Evolutionary conservation across 2,888 invertebrate species (phyloP).

Genomic region (Apodemia zela): DNA sequence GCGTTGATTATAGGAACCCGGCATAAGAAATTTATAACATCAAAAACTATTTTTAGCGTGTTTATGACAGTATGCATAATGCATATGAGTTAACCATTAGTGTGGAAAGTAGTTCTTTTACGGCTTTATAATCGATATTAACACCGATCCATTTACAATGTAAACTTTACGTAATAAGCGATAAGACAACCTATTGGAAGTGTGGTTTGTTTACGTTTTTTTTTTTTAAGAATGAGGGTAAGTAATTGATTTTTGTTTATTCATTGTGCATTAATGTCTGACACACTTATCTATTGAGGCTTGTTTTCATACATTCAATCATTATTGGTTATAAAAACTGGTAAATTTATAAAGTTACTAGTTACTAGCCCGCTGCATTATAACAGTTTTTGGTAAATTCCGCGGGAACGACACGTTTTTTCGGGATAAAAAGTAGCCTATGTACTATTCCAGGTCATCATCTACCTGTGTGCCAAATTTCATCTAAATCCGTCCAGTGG

Average conservation of each 20-base stretch:
- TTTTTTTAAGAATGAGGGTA: neutral
- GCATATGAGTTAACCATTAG: neutral
- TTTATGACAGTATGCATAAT: neutral
- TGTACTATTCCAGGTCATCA: too few relatives aligned
- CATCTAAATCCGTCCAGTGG: too few relatives aligned
- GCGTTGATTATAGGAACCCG: too few relatives aligned
- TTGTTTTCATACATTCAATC: neutral
- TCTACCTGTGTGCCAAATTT: too few relatives aligned
- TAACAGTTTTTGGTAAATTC: too few relatives aligned
- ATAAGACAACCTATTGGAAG: neutral
- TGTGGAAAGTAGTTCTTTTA: slow-evolving; percentile 1
- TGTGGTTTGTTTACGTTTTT: neutral
- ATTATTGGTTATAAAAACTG: neutral
- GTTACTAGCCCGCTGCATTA: too few relatives aligned
- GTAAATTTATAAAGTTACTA: too few relatives aligned
- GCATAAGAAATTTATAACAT: too few relatives aligned
- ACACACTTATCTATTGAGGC: neutral
- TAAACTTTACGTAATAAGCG: slow-evolving; percentile 2
- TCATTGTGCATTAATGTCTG: neutral
- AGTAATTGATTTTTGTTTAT: neutral
- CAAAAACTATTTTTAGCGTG: neutral
- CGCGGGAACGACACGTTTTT: too few relatives aligned
- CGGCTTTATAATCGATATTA: slow-evolving; percentile 8
- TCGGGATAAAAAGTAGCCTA: too few relatives aligned
- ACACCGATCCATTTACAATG: neutral